phyloP scores from a whole-genome alignment of 2,888 invertebrate genomes.

The Euphydryas editha region DNA sequence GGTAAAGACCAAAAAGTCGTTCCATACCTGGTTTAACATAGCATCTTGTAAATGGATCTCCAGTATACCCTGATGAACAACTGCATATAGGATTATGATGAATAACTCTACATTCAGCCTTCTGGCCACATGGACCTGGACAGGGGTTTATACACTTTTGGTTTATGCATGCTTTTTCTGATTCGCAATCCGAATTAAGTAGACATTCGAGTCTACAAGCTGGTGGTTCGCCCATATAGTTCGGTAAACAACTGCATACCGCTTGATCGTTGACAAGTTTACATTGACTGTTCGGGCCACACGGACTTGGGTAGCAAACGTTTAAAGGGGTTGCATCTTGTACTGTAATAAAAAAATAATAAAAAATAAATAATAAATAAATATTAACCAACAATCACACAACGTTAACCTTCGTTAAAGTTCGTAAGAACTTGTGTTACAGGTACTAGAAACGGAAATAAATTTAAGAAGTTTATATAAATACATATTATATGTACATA shows the following conservation, averaged over 20 bases:
- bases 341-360: constrained; percentile 62
- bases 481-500: no score
- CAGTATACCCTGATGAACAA: constrained; percentile 84
- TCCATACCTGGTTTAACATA: constrained; percentile 77
- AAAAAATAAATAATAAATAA: no score
- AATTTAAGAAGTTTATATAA: no score
- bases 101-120: constrained; percentile 87
- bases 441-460: no score
- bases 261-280: constrained; percentile 83
- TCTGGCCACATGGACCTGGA: constrained; percentile 87
- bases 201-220: constrained; percentile 87
- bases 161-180: constrained; percentile 86
- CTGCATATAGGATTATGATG: constrained; percentile 89
- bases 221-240: constrained; percentile 87
- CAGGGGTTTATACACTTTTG: constrained; percentile 89
- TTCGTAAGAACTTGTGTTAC: no score
- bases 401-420: no score
- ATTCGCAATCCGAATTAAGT: constrained; percentile 86
- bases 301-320: constrained; percentile 84
- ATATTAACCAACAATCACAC: no score
- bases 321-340: constrained; percentile 66
- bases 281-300: constrained; percentile 86
- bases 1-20: no score
- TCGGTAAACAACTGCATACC: constrained; percentile 88
- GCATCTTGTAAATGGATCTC: constrained; percentile 88